Conservation (phyloP, 1,140 invertebrate genomes). For the Micrasema minimum region DNA sequence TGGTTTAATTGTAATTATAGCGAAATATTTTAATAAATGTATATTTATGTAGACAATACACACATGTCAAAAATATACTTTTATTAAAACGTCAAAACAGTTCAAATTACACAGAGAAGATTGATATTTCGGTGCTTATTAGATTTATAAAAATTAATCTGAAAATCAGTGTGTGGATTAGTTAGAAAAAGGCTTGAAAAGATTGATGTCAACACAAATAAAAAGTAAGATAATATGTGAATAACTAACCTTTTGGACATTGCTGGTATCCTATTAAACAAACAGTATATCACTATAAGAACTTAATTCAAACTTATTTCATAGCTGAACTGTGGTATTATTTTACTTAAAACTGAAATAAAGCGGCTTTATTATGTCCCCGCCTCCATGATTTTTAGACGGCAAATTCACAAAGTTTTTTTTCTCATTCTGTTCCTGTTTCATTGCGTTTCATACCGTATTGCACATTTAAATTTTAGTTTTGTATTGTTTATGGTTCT, state of each 20-base stretch:
- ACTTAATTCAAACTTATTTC: conserved; percentile 30
- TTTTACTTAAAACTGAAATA: conserved; percentile 34
- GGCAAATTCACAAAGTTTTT: conserved; percentile 32
- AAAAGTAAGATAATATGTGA: conserved; percentile 10
- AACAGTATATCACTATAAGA: conserved; percentile 7
- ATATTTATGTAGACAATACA: neutral
- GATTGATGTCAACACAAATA: conserved; percentile 19
- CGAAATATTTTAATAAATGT: no score
- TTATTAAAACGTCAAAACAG: neutral
- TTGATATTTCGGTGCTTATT: no score
- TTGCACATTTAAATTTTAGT: no score
- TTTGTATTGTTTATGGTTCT: no score
- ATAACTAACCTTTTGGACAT: conserved; percentile 46
- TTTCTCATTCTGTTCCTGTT: conserved; percentile 32
- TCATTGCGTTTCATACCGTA: conserved; percentile 14
- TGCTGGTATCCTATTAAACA: conserved; percentile 16
- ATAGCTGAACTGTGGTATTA: conserved; percentile 25
- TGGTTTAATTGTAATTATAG: no score
- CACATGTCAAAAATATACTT: neutral
- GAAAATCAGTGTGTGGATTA: conserved; percentile 2
- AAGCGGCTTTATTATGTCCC: conserved; percentile 38
- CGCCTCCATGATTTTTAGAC: conserved; percentile 39
- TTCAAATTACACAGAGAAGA: no score
- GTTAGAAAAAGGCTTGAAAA: conserved; percentile 10
- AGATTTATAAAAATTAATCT: no score